phyloP scores from a whole-genome alignment of 2,888 invertebrate genomes.

The Nephrocerus scutellatus region DNA sequence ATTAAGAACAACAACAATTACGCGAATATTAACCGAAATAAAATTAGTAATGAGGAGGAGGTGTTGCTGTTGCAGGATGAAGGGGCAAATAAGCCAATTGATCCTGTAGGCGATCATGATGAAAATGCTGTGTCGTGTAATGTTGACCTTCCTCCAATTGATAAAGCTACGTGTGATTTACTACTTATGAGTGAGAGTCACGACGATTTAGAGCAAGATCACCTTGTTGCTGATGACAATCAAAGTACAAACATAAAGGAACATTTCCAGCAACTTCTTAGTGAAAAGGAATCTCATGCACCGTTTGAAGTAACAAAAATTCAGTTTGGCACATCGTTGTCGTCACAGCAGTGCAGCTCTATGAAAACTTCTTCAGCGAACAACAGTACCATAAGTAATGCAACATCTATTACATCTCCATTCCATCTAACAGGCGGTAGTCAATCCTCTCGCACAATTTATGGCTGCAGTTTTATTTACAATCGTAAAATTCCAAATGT shows the following conservation, averaged over 20 bases:
- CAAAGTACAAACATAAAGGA: neutral
- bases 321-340: conserved; percentile 12
- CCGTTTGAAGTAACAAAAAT: conserved; percentile 35
- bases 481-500: conserved; percentile 33
- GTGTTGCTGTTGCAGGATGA: too few relatives aligned
- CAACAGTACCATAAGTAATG: neutral
- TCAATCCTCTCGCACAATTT: conserved; percentile 30
- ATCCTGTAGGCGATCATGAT: too few relatives aligned
- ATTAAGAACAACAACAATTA: neutral
- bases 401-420: neutral
- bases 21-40: too few relatives aligned
- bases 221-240: neutral
- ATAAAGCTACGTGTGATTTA: conserved; percentile 13
- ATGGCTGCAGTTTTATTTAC: conserved; percentile 31
- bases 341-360: conserved; percentile 13
- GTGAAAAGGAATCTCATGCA: conserved; percentile 33
- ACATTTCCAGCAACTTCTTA: conserved; percentile 33
- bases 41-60: too few relatives aligned
- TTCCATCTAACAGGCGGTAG: neutral
- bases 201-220: neutral
- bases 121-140: too few relatives aligned
- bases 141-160: too few relatives aligned
- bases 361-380: conserved; percentile 5
- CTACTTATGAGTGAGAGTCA: conserved; percentile 13
- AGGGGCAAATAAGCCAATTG: too few relatives aligned